phyloP scores from a whole-genome alignment of 1,140 invertebrate species.

The Xylocopa sonorina region DNA sequence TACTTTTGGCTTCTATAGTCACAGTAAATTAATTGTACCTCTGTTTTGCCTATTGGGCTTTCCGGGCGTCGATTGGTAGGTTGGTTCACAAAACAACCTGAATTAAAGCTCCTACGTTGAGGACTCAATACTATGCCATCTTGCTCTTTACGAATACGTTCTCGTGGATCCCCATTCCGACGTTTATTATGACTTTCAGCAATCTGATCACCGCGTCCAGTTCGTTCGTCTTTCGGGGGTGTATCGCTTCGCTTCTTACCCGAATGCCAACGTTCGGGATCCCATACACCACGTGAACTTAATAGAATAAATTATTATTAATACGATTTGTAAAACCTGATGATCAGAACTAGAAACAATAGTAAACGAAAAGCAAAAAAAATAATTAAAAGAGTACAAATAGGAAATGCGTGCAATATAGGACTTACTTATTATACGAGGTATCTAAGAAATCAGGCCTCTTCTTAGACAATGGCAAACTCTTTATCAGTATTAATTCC shows the following conservation, averaged over 20 bases:
- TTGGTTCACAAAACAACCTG: conserved; percentile 87
- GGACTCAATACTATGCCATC: conserved; percentile 92
- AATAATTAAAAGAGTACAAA: background rate
- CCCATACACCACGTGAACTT: conserved; percentile 84
- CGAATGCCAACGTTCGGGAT: conserved; percentile 84
- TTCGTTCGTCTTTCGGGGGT: conserved; percentile 83
- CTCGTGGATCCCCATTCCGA: conserved; percentile 88
- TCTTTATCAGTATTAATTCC: conserved; percentile 84
- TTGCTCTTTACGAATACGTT: conserved; percentile 90
- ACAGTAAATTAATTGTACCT: conserved; percentile 59
- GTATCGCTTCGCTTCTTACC: conserved; percentile 84
- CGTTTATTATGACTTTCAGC: conserved; percentile 77
- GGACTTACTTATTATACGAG: conserved; percentile 83
- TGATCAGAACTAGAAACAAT: conserved; percentile 14
- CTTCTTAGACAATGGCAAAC: conserved; percentile 83
- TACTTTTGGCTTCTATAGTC: too few relatives aligned
- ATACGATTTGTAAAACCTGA: conserved; percentile 5
- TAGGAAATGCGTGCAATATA: background rate
- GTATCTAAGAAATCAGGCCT: conserved; percentile 84
- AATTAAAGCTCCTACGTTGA: conserved; percentile 91
- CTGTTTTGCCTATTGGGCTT: conserved; percentile 82
- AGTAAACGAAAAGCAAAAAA: background rate
- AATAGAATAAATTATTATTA: conserved; percentile 43
- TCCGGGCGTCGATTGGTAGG: conserved; percentile 80
- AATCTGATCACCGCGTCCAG: conserved; percentile 76